phyloP scores from a whole-genome alignment of 2,888 invertebrate species.

The Drosophila kuntzei region DNA sequence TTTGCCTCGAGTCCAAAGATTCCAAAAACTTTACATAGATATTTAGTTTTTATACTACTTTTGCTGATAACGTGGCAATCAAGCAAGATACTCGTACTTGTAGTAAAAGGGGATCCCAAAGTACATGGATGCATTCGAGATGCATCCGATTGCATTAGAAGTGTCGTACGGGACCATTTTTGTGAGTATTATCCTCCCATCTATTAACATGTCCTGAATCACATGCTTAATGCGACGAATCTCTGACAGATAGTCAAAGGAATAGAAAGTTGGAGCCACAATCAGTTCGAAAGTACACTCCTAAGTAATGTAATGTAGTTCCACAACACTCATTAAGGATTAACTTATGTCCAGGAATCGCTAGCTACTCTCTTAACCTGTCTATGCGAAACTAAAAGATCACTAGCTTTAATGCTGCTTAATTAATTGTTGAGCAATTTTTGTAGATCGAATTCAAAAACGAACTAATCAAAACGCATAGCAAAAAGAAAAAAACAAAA shows the following conservation, averaged over 20 bases:
- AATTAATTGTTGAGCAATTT: constrained; percentile 57
- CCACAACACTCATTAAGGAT: background rate
- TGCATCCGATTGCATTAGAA: background rate
- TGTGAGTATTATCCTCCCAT: background rate
- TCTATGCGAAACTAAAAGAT: constrained; percentile 23
- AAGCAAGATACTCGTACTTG: background rate
- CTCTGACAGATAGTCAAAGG: background rate
- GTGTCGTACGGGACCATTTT: background rate
- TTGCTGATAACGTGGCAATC: constrained; percentile 13
- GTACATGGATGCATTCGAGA: background rate
- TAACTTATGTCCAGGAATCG: constrained; percentile 26
- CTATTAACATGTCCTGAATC: background rate
- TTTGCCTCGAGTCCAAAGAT: constrained; percentile 1
- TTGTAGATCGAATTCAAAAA: constrained; percentile 33
- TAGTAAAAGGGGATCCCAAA: background rate
- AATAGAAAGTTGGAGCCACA: background rate
- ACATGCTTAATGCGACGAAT: background rate
- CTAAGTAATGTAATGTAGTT: background rate
- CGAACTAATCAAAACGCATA: constrained; percentile 46
- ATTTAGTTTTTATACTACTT: constrained; percentile 3
- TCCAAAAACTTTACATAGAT: background rate
- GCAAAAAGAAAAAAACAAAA: constrained; percentile 14
- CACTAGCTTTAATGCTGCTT: constrained; percentile 49
- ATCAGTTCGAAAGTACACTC: constrained; percentile 1
- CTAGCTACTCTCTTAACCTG: constrained; percentile 30